Conservation (phyloP, 2,888 invertebrate genomes). For the Ormyrus rosae region DNA sequence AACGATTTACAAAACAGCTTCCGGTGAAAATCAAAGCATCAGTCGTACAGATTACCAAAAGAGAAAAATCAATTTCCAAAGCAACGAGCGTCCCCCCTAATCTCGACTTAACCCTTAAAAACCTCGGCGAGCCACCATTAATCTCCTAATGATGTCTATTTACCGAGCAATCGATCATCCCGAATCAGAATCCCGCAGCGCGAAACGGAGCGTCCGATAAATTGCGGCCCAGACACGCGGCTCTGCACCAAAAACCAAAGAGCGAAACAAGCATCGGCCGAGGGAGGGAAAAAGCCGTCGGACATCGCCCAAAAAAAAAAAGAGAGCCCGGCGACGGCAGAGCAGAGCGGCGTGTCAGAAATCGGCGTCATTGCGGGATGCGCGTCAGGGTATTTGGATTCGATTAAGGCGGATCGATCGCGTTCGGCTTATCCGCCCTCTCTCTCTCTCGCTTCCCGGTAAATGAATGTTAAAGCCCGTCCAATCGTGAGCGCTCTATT, state of each 20-base stretch:
- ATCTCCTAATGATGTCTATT: too few species aligned
- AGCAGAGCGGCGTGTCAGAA: slow-evolving; percentile 22
- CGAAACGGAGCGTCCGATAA: too few species aligned
- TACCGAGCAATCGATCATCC: too few species aligned
- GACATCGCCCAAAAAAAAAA: neutral
- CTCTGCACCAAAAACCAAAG: neutral
- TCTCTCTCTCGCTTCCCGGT: slow-evolving; percentile 23
- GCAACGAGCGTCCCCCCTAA: too few species aligned
- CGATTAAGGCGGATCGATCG: slow-evolving; percentile 53
- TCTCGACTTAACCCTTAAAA: too few species aligned
- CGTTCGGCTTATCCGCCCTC: slow-evolving; percentile 24
- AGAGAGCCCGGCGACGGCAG: neutral
- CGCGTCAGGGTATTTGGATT: slow-evolving; percentile 40
- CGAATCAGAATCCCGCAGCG: too few species aligned
- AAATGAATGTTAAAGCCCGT: slow-evolving; percentile 48
- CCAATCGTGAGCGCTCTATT: slow-evolving; percentile 24
- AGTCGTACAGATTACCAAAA: too few species aligned
- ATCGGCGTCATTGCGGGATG: slow-evolving; percentile 14
- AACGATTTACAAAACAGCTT: too few species aligned
- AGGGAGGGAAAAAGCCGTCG: neutral
- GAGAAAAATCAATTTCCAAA: too few species aligned
- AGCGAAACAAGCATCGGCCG: neutral
- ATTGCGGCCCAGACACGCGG: too few species aligned
- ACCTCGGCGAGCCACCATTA: too few species aligned
- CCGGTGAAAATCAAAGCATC: too few species aligned